Evolutionary conservation across 2,888 invertebrate species (phyloP), one percentile per base, ranked within the genome.

Genomic region (Kuschelorhynchus macadamiae): DNA sequence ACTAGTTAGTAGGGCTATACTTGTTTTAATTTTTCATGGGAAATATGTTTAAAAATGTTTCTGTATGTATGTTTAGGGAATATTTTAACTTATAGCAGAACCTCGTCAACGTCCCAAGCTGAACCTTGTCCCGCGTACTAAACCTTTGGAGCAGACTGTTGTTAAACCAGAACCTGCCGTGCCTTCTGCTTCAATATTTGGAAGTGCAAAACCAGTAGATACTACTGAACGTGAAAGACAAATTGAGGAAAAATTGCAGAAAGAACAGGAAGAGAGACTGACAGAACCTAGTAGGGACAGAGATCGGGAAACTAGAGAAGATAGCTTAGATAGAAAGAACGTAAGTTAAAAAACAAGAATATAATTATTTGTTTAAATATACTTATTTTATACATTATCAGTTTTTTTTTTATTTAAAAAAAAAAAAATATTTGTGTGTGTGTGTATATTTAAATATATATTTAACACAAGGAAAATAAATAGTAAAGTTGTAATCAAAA

Each of bases 131-230:
- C 96, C 96, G 8, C 88, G 97, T 49, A 91, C 94, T 1, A 89
- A 91, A 75, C 94, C 95, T 0, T 84, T 88, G 30, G 92, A 90
- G 61, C 63, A 59, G 25, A 83, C 76, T 41, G 82, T 86, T 57
- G 86, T 88, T 2, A 55, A 53, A 41, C 30, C 56, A 69, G 81
- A 84, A 0, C 85, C 66, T 3, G 53, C 67, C 2, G 50, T 46
- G 53, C 84, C 79, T 8, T 87, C 91, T 0, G 88, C 90, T 47
- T 92, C 91, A 63, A 96, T 97, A 74, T 97, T 97, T 81, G 97
- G 97, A n/a, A 92, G 90, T 25, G 97, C 97, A 14, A 95, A 93
- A 81, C 97, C 97, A 0, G 97, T 98, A 0, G 96, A 97, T 81
- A 98, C 97, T 1, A 91, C 94, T 55, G 92, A 94, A 46, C 89